These are phyloP conservation scores for Agrochola litura DNA, from an alignment of 2,888 invertebrate species.

Conservation along the genomic window DNA sequence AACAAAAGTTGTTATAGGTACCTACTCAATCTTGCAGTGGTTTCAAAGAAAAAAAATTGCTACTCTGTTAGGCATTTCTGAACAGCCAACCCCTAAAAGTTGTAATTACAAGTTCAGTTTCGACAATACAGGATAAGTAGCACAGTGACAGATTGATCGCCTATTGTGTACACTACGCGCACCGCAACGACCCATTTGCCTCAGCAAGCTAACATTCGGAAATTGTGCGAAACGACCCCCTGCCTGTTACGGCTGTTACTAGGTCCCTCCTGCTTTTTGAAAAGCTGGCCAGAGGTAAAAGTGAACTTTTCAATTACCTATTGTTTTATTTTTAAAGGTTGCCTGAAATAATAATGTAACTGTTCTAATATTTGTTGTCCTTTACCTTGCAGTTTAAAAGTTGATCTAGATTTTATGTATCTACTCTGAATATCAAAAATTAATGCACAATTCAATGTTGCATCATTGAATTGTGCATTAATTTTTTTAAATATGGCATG, in stretches of 20 bases:
- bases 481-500: neutral
- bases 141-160: conserved; percentile 17
- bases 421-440: neutral
- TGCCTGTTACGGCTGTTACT: neutral
- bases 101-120: conserved; percentile 21
- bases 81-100: neutral
- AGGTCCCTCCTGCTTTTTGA: conserved; percentile 1
- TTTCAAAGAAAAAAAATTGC: neutral
- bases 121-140: conserved; percentile 19
- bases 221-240: conserved; percentile 22
- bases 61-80: neutral
- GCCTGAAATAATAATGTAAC: neutral
- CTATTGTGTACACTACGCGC: conserved; percentile 24
- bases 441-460: neutral
- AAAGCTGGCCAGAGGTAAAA: neutral
- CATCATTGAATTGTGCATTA: too few species aligned
- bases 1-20: neutral
- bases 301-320: neutral
- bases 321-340: neutral
- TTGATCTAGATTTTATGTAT: neutral
- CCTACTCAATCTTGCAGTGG: neutral
- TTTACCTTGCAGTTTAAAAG: neutral
- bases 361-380: neutral
- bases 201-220: conserved; percentile 40
- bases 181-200: conserved; percentile 49